Evolutionary conservation across 2,797 vertebrate species (phyloP).

Genomic region (Malacoctenus gilli): DNA sequence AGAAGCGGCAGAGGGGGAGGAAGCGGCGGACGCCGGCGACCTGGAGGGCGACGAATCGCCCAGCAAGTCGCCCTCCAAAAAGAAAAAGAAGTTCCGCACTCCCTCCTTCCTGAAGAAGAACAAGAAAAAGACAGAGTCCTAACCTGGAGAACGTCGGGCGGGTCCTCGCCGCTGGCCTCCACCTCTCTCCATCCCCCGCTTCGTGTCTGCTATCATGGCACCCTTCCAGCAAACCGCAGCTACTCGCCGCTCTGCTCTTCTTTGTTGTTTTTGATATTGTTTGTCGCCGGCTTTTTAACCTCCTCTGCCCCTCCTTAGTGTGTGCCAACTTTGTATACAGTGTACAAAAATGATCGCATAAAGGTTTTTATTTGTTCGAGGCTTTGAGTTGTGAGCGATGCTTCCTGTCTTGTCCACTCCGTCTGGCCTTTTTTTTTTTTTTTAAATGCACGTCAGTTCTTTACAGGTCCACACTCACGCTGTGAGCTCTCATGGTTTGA

Average conservation of each 20-base stretch:
- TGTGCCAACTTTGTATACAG: slow-evolving; percentile 78
- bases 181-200: slow-evolving; percentile 37
- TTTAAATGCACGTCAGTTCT: slow-evolving; percentile 70
- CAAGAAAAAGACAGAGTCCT: slow-evolving; percentile 96
- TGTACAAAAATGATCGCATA: slow-evolving; percentile 68
- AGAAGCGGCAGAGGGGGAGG: slow-evolving; percentile 77
- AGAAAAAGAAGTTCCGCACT: slow-evolving; percentile 99
- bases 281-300: slow-evolving; percentile 73
- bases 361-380: slow-evolving; percentile 68
- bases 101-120: slow-evolving; percentile 99
- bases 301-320: slow-evolving; percentile 65
- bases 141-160: slow-evolving; percentile 68
- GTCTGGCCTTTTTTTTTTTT: slow-evolving; percentile 70
- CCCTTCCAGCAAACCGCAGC: slow-evolving; percentile 52
- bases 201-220: slow-evolving; percentile 40
- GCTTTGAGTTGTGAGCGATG: slow-evolving; percentile 71
- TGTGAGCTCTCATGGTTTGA: slow-evolving; percentile 59
- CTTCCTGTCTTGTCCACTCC: slow-evolving; percentile 58
- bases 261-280: slow-evolving; percentile 54
- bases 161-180: slow-evolving; percentile 49
- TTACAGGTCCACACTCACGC: slow-evolving; percentile 47
- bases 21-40: slow-evolving; percentile 81
- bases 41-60: slow-evolving; percentile 94
- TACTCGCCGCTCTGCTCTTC: slow-evolving; percentile 56
- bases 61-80: slow-evolving; percentile 98